These are phyloP conservation scores for Xenopus laevis DNA, from an alignment of 2,113 vertebrate species.

Conservation along the genomic window DNA sequence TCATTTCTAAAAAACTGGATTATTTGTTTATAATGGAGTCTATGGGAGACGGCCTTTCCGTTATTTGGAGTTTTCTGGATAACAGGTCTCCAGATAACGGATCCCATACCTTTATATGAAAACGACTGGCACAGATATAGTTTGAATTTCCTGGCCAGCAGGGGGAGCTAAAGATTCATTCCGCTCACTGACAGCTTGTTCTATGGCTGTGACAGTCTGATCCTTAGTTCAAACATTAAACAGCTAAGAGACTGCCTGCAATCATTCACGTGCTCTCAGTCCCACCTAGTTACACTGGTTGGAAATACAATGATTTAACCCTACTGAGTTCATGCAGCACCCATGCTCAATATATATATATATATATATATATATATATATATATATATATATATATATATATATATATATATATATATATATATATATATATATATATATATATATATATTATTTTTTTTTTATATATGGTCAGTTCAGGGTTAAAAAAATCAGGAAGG, in stretches of 20 bases:
- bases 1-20: no score
- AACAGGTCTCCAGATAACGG: no score
- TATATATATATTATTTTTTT: no score
- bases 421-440: no score
- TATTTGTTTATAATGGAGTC: no score
- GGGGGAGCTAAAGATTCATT: constrained; percentile 80
- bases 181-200: not conserved
- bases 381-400: no score
- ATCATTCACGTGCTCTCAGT: constrained; percentile 50
- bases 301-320: constrained; percentile 18
- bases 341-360: not conserved
- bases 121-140: not conserved
- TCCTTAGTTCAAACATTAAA: constrained; percentile 50
- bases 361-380: no score
- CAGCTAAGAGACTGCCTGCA: constrained; percentile 47
- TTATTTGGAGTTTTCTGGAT: no score
- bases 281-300: constrained; percentile 33
- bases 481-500: not conserved
- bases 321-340: constrained; percentile 14
- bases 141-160: constrained; percentile 62
- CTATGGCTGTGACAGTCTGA: constrained; percentile 19
- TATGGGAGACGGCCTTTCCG: no score
- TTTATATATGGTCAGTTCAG: not conserved
- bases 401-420: no score
- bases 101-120: no score